Base-by-base conservation (phyloP, 2,888 invertebrate genomes). In the Erpobdella octoculata region DNA sequence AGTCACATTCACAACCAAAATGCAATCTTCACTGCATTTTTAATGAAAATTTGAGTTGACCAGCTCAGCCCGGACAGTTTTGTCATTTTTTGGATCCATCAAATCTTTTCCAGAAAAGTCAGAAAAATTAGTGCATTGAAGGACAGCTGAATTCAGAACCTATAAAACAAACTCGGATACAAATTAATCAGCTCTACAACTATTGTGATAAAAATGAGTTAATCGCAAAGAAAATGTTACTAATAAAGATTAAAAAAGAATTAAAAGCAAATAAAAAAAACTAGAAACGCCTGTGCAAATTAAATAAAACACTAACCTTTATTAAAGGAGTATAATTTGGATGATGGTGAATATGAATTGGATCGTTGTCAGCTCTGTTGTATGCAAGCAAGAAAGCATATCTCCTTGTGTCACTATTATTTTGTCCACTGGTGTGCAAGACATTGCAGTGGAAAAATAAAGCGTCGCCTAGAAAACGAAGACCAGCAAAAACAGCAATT, bases 401-500 rank as follows among this genome's bases (percentile, higher is more conserved):
- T n/a, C 81, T 74, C n/a, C 80, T 73, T 69, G 77, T 72, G 18
- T 78, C 78, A 67, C 80, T 79, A 41, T 77, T 74, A 70, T 81
- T 81, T 8, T 76, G 77, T 48, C 76, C 77, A 68, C 79, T 79
- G 25, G 76, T 79, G 75, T 81, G 81, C 8, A 81, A 76, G 46
- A 79, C 73, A 70, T 81, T 81, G 72, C 76, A 77, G 75, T 81
- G 80, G 73, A 80, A 79, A 74, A 80, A 80, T 64, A 81, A 74
- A 4, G 77, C 79, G 74, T 81, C 81, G 6, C 81, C 81, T 80
- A 74, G 3, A 6, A 21, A 25, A 12, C 21, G n/a, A n/a, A n/a
- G n/a, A n/a, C n/a, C n/a, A n/a, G n/a, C n/a, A n/a, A n/a, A n/a
- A n/a, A n/a, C n/a, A n/a, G n/a, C n/a, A n/a, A n/a, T n/a, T n/a